Percentiles rank a stretch among this genome's conserved stretches.
Conservation (phyloP, 2,888 invertebrate genomes). For the Tiphia femorata region DNA sequence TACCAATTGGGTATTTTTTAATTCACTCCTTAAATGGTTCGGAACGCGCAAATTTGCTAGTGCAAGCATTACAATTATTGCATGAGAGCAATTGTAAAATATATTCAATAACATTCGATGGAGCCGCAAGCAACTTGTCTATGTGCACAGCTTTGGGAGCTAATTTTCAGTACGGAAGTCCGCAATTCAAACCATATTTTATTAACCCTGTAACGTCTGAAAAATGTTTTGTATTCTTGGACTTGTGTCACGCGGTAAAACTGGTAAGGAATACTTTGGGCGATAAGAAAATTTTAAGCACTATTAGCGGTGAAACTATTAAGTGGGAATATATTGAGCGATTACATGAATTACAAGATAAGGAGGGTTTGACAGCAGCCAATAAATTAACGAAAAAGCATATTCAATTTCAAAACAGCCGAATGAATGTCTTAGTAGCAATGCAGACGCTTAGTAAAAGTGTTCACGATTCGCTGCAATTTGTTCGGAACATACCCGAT, state of each 20-base stretch:
- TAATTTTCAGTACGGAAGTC: too few relatives aligned
- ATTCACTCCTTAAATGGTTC: constrained; percentile 10
- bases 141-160: too few relatives aligned
- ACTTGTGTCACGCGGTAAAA: constrained; percentile 21
- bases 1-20: constrained; percentile 25
- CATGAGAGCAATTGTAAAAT: too few relatives aligned
- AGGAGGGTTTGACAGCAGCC: constrained; percentile 7
- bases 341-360: constrained; percentile 13
- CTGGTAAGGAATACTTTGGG: constrained; percentile 14
- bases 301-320: constrained; percentile 1
- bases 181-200: too few relatives aligned
- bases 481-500: too few relatives aligned
- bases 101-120: too few relatives aligned
- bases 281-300: constrained; percentile 1
- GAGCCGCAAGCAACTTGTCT: too few relatives aligned
- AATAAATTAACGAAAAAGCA: constrained; percentile 6
- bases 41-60: constrained; percentile 18
- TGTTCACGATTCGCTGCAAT: too few relatives aligned
- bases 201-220: constrained; percentile 4
- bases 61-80: too few relatives aligned
- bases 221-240: constrained; percentile 7
- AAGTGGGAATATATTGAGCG: constrained; percentile 12
- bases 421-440: too few relatives aligned
- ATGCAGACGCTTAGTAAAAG: too few relatives aligned
- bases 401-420: constrained; percentile 6